Base-by-base conservation (phyloP, 1,140 invertebrate species). In the Alviniconcha marisindica region DNA sequence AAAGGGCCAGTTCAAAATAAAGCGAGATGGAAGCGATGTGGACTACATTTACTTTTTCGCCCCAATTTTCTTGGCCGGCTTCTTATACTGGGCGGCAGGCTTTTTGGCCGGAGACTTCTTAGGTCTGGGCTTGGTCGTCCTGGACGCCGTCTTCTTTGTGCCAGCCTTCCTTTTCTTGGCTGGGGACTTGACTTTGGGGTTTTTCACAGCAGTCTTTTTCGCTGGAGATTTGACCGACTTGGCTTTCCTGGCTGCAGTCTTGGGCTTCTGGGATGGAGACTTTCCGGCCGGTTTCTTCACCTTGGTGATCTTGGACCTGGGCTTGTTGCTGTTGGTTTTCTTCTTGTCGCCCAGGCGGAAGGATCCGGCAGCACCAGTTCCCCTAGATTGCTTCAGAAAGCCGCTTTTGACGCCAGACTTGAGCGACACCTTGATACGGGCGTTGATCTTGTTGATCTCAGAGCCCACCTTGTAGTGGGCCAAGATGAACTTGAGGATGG, bases 401-500 rank as follows among this genome's bases (percentile, higher is more conserved):
- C 87, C 87, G 73, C 40, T 83, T 54, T 77, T 83, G 18, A 91
- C 87, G 36, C 85, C 88, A 38, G 81, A 77, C 71, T 87, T 89
- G n/a, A 91, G 84, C 56, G 88, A 85, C 5, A 71, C 88, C 36
- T 91, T 85, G 2, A 82, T 44, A 36, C 54, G n/a, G n/a, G 51
- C 51, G 44, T 83, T 83, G 78, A 81, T 36, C 7, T 24, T 44
- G 56, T 82, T 80, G 51, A 83, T 69, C 71, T 92, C 87, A 44
- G 81, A 54, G 48, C 90, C 90, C 42, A 92, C 84, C 21, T 86
- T 91, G 88, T 88, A 92, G 84, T 89, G 85, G 42, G 88, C 85
- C 18, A 84, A 18, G 77, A 91, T 91, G 85, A 91, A 92, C 71
- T 92, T 91, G 21, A 91, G 77, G 60, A 91, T 89, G 54, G 91